These are phyloP conservation scores for Probosciger aterrimus DNA, from an alignment of 2,113 vertebrate species.

Conservation along the genomic window DNA sequence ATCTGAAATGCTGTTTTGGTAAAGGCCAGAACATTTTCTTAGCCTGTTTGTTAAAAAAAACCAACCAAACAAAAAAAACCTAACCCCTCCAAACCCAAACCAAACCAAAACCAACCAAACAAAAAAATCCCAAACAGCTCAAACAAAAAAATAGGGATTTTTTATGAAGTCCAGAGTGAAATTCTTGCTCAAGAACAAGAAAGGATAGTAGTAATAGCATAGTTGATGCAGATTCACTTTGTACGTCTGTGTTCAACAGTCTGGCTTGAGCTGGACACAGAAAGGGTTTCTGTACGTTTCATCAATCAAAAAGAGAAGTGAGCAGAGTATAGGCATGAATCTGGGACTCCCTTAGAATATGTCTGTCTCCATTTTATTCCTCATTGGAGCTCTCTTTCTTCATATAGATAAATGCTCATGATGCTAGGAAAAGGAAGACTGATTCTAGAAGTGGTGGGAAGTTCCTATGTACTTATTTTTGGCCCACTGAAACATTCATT, in stretches of 20 bases:
- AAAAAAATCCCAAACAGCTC: neutral
- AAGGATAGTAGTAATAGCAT: neutral
- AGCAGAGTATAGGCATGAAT: neutral
- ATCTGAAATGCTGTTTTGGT: neutral
- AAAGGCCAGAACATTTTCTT: neutral
- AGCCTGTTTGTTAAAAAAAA: neutral
- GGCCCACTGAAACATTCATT: neutral
- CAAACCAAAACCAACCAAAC: neutral
- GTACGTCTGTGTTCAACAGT: neutral
- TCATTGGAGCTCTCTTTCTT: neutral
- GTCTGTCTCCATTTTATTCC: neutral
- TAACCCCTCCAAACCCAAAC: neutral
- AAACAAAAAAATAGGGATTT: neutral
- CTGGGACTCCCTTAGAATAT: neutral
- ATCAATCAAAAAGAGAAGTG: neutral
- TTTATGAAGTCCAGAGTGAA: neutral
- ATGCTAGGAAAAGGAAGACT: neutral
- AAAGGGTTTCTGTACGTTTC: neutral
- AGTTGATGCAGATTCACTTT: neutral
- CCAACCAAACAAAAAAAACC: neutral
- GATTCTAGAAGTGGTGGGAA: neutral
- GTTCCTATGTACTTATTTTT: neutral
- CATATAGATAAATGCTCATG: neutral
- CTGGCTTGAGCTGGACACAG: neutral
- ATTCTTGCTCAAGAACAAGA: neutral